Base-by-base conservation (phyloP, 64 coral and sea anemone genomes). In the Orbicella faveolata region DNA sequence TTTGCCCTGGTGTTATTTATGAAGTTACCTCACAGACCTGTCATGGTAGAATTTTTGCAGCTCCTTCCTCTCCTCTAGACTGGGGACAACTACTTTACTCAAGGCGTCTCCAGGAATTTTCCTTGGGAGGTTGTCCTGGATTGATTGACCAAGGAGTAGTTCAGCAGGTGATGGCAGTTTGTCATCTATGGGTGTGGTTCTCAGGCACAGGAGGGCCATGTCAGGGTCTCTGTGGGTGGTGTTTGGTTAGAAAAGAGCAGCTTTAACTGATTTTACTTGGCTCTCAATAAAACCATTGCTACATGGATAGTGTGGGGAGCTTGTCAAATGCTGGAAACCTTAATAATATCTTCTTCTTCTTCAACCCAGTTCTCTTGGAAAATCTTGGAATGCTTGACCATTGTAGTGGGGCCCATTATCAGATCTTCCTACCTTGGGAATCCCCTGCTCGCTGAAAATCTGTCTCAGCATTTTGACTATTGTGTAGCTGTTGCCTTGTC, bases 221-320 rank as follows among this genome's bases (percentile, higher is more conserved):
- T n/a, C n/a, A n/a, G n/a, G n/a, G n/a, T n/a, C n/a, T n/a, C n/a
- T n/a, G n/a, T n/a, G n/a, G n/a, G n/a, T n/a, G n/a, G n/a, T n/a
- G n/a, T n/a, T n/a, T n/a, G n/a, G n/a, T n/a, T n/a, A n/a, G n/a
- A n/a, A n/a, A n/a, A n/a, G n/a, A n/a, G n/a, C n/a, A n/a, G n/a
- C n/a, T n/a, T n/a, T n/a, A n/a, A n/a, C n/a, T n/a, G n/a, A n/a
- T 48, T 90, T 94, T 20, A 90, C 92, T 79, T 91, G 89, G 66
- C 76, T 62, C 62, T 94, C 81, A 23, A 92, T 92, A 44, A 92
- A 92, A 23, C 81, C 90, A 30, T 89, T 89, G 59, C 75, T 79
- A 1, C 35, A 4, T 9, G 76, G 77, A n/a, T 69, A 80, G 61
- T 80, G 88, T 25, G 76, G 87, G 3, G 88, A 89, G 67, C 77